Evolutionary conservation across 2,113 vertebrate genomes (phyloP).

Genomic region (Canis aureus): DNA sequence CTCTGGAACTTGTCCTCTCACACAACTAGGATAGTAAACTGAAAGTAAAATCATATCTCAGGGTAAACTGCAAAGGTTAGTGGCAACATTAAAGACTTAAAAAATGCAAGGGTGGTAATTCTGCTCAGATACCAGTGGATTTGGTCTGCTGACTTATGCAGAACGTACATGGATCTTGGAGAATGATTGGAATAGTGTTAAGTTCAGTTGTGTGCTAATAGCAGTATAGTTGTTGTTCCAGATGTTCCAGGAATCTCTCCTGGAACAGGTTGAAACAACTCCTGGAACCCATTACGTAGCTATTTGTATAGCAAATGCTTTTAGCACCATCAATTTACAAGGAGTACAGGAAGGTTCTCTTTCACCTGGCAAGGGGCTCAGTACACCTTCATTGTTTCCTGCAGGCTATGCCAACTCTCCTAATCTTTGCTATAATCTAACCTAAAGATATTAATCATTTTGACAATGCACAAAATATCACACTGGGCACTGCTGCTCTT

Average conservation of each 20-base stretch:
- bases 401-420: neutral
- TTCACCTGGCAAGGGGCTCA: neutral
- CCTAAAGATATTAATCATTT: neutral
- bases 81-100: neutral
- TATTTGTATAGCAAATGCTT: neutral
- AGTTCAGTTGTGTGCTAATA: neutral
- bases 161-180: neutral
- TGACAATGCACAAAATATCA: neutral
- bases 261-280: neutral
- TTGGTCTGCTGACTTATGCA: neutral
- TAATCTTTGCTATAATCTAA: neutral
- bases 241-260: slow-evolving; percentile 8
- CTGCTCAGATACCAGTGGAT: neutral
- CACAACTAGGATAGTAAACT: neutral
- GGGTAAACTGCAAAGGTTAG: neutral
- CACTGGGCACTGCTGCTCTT: neutral
- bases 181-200: slow-evolving; percentile 12
- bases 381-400: neutral
- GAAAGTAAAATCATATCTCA: neutral
- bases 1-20: neutral
- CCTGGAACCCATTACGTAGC: neutral
- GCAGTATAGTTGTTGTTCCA: neutral
- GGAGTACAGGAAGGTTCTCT: neutral
- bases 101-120: neutral
- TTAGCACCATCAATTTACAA: neutral